These are phyloP conservation scores for Listronotus oregonensis DNA, from an alignment of 1,140 invertebrate genomes.

Conservation along the genomic window DNA sequence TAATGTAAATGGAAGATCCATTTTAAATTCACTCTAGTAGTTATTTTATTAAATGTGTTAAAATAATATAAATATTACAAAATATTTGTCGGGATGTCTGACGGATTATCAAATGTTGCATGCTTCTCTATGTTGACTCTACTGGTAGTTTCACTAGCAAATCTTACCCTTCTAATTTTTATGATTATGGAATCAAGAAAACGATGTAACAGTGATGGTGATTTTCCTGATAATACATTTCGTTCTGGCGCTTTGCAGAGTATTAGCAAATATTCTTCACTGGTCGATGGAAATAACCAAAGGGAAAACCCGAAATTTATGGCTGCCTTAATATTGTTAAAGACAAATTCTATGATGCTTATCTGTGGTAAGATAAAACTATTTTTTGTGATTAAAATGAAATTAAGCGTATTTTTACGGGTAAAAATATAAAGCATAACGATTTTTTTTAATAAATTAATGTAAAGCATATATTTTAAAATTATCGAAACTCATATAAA, in stretches of 20 bases:
- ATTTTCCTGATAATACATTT: slow-evolving; percentile 10
- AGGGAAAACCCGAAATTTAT: slow-evolving; percentile 28
- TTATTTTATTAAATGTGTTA: no score
- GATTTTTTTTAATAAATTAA: no score
- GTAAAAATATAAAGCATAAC: no score
- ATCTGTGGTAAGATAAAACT: slow-evolving; percentile 21
- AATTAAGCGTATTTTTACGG: no score
- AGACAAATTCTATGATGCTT: slow-evolving; percentile 8
- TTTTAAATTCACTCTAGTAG: no score
- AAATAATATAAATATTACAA: no score
- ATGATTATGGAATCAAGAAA: slow-evolving; percentile 36
- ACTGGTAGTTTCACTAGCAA: slow-evolving; percentile 36
- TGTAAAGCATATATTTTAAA: no score
- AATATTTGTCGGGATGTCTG: not conserved
- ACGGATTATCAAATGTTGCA: slow-evolving; percentile 24
- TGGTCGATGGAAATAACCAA: slow-evolving; percentile 10
- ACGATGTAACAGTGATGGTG: slow-evolving; percentile 22
- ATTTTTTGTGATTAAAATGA: no score
- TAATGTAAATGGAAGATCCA: no score
- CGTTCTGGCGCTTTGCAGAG: slow-evolving; percentile 19
- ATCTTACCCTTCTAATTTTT: slow-evolving; percentile 33
- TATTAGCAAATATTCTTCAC: slow-evolving; percentile 12
- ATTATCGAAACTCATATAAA: no score
- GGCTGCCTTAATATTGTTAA: slow-evolving; percentile 28
- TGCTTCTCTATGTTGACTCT: slow-evolving; percentile 36